Base-by-base conservation (phyloP, 2,888 invertebrate genomes). In the Lissocephala sabroskyi region DNA sequence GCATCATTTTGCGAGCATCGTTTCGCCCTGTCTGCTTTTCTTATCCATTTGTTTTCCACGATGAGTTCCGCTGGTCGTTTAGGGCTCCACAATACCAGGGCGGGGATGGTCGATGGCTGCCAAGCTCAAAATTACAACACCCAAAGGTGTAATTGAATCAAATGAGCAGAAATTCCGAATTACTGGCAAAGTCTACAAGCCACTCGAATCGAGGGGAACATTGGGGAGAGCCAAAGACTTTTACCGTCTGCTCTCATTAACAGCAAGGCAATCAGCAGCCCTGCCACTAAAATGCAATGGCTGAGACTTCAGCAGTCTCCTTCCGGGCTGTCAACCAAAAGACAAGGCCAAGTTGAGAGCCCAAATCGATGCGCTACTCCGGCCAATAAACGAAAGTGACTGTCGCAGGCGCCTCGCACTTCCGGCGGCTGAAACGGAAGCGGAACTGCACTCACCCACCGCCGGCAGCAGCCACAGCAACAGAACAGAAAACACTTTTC, bases 61-160 rank as follows among this genome's bases (percentile, higher is more conserved):
- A 23, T 23, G 23, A n/a, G 18, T 41, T 18, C 10, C 3, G 7
- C 7, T 35, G 1, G 3, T 32, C 13, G 17, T 19, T 2, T 18
- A 13, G 17, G 30, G 13, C 32, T 9, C 30, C 7, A 23, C n/a
- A 23, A 7, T 7, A 23, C 23, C 4, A 23, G 7, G 23, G 4
- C 23, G 23, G 7, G n/a, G n/a, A n/a, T n/a, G n/a, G n/a, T n/a
- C n/a, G n/a, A n/a, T n/a, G 40, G 32, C 13, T 28, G 37, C 37
- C 37, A 28, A 14, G 19, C 39, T 45, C 53, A 52, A 77, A 77
- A 79, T 80, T 80, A 81, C 79, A 79, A 66, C 80, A 81, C 81
- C 81, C 81, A 67, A 71, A 81, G 81, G 81, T 80, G 79, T 80
- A 81, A 81, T 81, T 81, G 81, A 81, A 81, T 79, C 73, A 79